Evolutionary conservation across 2,888 invertebrate genomes (phyloP), one percentile per base, ranked within the genome.

Genomic region (Amphimallon solstitiale): DNA sequence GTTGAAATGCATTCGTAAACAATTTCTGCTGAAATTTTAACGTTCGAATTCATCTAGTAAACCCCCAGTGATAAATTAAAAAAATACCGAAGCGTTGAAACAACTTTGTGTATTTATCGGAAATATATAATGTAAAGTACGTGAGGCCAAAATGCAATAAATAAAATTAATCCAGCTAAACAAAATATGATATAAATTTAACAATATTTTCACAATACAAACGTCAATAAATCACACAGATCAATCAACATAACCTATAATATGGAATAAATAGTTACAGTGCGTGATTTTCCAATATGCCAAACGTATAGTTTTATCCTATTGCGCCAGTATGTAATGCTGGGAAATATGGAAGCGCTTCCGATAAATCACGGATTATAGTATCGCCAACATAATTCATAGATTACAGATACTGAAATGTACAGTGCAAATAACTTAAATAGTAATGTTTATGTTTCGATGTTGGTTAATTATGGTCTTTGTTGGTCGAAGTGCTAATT

Each of bases 351-450:
- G 78, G 67, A 71, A 68, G 70, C 65, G 49, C 70, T 75, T 73
- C 72, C 77, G 74, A 78, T 80, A 80, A 79, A 80, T 80, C 78
- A 78, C 67, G 77, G 78, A 79, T 79, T 78, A 74, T 71, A 73
- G 72, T 70, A 72, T 73, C 74, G 76, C 77, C 76, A 73, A 75
- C 77, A 79, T 79, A 79, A 79, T 78, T 80, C 78, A 80, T 76
- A 79, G 79, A 81, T 80, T 81, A 79, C 76, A 78, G 76, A 75
- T 69, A 74, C 72, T 77, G 75, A 63, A 67, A 67, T 67, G 76
- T 70, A 71, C 71, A 74, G 70, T 68, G 77, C 78, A 78, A 79
- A 79, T 78, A 78, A 79, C 78, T 78, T 78, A 78, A 77, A 77
- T 76, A 74, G 73, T 75, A 70, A 69, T 77, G 75, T 78, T 78